phyloP scores from a whole-genome alignment of 2,113 vertebrate genomes.

The Tachysurus fulvidraco region DNA sequence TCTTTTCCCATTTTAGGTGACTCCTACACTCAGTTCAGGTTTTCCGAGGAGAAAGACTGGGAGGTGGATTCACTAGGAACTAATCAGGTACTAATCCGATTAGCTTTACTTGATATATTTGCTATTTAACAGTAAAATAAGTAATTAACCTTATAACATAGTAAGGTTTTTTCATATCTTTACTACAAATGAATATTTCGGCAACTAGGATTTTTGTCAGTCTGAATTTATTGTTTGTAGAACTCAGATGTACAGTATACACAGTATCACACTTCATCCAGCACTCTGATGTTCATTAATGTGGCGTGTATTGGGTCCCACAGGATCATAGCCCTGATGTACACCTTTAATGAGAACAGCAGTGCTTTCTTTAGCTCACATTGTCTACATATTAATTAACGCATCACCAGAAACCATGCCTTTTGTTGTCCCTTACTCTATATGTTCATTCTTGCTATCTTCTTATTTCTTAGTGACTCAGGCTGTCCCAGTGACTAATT shows the following conservation, averaged over 20 bases:
- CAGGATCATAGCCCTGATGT: background rate
- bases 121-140: background rate
- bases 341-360: background rate
- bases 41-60: conserved; percentile 94
- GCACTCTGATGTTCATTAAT: background rate
- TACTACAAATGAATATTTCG: background rate
- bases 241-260: background rate
- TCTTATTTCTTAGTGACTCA: background rate
- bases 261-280: background rate
- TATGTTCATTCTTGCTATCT: background rate
- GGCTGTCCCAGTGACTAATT: background rate
- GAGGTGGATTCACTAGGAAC: conserved; percentile 73
- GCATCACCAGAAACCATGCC: background rate
- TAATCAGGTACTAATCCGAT: conserved; percentile 74
- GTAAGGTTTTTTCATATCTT: background rate
- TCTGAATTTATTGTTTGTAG: background rate
- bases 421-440: background rate
- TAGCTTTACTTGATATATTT: conserved; percentile 12
- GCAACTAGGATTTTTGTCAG: background rate
- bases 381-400: background rate
- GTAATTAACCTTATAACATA: background rate
- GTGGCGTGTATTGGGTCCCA: background rate
- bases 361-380: background rate
- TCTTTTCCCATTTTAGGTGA: conserved; percentile 75
- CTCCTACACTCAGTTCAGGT: conserved; percentile 89